Percentiles rank a stretch among this genome's conserved stretches.
Evolutionary conservation across 2,888 invertebrate species (phyloP).

Genomic region (Hermaeophaga mercurialis): DNA sequence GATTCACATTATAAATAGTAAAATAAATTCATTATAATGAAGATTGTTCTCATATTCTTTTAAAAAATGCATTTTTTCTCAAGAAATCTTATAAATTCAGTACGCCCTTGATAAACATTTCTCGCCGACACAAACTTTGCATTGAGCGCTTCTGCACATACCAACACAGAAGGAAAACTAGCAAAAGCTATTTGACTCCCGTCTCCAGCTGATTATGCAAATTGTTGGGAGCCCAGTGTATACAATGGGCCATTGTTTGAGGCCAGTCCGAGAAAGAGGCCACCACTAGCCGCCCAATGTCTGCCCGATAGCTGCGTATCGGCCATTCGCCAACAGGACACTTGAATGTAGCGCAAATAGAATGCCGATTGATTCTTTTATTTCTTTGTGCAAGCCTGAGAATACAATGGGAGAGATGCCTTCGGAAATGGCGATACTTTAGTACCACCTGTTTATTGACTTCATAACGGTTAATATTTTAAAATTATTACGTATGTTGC

Average conservation of each 20-base stretch:
- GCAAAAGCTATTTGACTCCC: not conserved
- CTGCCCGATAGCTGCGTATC: not conserved
- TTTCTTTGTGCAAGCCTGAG: not conserved
- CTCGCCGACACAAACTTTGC: too few species aligned
- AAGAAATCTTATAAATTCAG: too few species aligned
- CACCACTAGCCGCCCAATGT: constrained; percentile 1
- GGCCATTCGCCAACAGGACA: constrained; percentile 9
- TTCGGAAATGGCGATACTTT: not conserved
- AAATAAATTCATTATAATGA: too few species aligned
- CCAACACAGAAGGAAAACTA: too few species aligned
- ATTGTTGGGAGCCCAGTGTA: constrained; percentile 8
- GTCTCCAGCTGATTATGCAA: constrained; percentile 13
- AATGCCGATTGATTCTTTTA: constrained; percentile 19
- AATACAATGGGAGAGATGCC: not conserved
- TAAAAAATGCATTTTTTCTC: too few species aligned
- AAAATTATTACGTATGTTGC: too few species aligned
- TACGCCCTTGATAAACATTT: too few species aligned
- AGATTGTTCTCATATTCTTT: too few species aligned
- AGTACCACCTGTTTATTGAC: too few species aligned
- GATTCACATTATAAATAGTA: too few species aligned
- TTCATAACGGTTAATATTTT: too few species aligned
- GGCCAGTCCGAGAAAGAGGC: constrained; percentile 2
- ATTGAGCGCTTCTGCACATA: too few species aligned
- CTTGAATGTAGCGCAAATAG: constrained; percentile 19
- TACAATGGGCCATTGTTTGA: constrained; percentile 17